Evolutionary conservation across 2,113 vertebrate genomes (phyloP), one percentile per base, ranked within the genome.

Genomic region (Tetraodon nigroviridis): DNA sequence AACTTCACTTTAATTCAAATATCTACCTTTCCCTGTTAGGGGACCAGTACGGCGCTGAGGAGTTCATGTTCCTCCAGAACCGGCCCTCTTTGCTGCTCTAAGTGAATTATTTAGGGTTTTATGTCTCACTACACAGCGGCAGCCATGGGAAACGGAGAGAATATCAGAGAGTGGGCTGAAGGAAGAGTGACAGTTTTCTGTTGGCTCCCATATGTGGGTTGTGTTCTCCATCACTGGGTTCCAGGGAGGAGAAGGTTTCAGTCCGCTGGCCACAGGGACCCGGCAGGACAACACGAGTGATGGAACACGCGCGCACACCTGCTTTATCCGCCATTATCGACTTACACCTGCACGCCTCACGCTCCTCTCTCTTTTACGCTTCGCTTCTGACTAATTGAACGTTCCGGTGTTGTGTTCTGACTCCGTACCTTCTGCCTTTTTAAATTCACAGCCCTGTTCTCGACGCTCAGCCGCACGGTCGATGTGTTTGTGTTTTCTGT

Each of bases 171-270:
- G 55, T 50, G 58, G 41, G 57, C 64, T 67, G 52, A 29, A 69
- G 61, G n/a, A 61, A 60, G 49, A 64, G 64, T n/a, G 27, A 61
- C 72, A 81, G 76, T 79, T 62, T 63, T 64, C 66, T 57, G 63
- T 58, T 75, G 58, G 69, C 67, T 73, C 64, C 60, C 69, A 78
- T 74, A 78, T 67, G n/a, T 42, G 64, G 73, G 76, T 55, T 59
- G 63, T 77, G 73, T 84, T 81, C 73, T 75, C 75, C 80, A 81
- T 78, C 78, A 69, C 63, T 76, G 71, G 70, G 73, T 78, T 74
- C 69, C 51, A 79, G 84, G 61, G 51, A 24, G 66, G 47, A 64
- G 59, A 55, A 15, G 55, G 72, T 69, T 67, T 51, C 54, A 69
- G 74, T 67, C 69, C 68, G 29, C 63, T 80, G 69, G 64, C 24